Evolutionary conservation across 2,888 invertebrate genomes (phyloP), one percentile per base, ranked within the genome.

Genomic region (Ichneumon xanthorius): DNA sequence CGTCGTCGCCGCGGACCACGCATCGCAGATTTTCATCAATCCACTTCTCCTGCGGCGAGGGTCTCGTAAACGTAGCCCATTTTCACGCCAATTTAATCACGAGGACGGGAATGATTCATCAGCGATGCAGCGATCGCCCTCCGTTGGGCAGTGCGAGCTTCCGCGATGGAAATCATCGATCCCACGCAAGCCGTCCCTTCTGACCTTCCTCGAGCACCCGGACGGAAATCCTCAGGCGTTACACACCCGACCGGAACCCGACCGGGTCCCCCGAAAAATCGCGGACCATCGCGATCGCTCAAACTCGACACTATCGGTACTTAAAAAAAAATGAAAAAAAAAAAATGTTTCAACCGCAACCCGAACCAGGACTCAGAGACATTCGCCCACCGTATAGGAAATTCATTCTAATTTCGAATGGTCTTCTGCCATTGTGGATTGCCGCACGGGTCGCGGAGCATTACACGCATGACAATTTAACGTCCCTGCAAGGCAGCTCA

Each of bases 401-500:
- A 80, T 77, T 85, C 72, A 80, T 85, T 85, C 76, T 72, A 80
- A 82, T 85, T 85, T 85, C 45, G 76, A 58, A 55, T 45, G 70
- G 48, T 79, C 78, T 79, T 71, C 82, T 80, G 67, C 65, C 72
- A 82, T 77, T 72, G 85, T 61, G 82, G 77, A 82, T 85, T 77
- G 82, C 80, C 2, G 33, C 82, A 77, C 68, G 75, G 80, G 70
- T 83, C 75, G 76, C 68, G 37, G 63, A 76, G 75, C 33, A 70
- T 87, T 90, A 88, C 90, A 91, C 91, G 91, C 89, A 92, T 92
- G 92, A 91, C 92, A 91, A 93, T 92, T 93, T 92, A 92, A 93
- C 92, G 92, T 92, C 93, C 93, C 93, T 90, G 85, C 85, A 91
- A 93, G 93, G 93, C 93, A 90, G 90, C 91, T 92, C 93, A 93